Percentiles rank a stretch among this genome's conserved stretches.
These are phyloP conservation scores for Neoitamus cyanurus DNA, from an alignment of 2,888 invertebrate species.

Conservation along the genomic window DNA sequence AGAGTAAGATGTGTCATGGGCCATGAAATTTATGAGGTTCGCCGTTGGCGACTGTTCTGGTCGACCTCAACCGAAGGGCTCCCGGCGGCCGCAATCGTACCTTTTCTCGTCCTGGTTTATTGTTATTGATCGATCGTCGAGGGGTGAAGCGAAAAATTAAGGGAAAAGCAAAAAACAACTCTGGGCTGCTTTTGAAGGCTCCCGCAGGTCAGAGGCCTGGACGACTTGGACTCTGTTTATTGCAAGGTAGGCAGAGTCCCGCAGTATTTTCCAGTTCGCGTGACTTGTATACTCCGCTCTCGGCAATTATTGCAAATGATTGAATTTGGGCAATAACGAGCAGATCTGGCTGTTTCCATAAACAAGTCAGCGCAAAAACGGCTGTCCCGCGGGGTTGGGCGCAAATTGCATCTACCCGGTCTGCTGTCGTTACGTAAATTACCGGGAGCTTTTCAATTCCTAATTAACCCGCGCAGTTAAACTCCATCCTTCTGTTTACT, in stretches of 20 bases:
- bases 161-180: background rate
- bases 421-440: background rate
- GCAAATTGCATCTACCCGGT: background rate
- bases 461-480: background rate
- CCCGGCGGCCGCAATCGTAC: slow-evolving; percentile 9
- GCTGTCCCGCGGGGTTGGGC: background rate
- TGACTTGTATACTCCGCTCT: slow-evolving; percentile 3
- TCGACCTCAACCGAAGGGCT: background rate
- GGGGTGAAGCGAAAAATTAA: background rate
- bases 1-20: slow-evolving; percentile 22
- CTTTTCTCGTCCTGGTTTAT: slow-evolving; percentile 29
- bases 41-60: background rate
- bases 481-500: background rate
- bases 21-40: slow-evolving; percentile 23
- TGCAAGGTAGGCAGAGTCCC: background rate
- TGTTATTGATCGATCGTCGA: slow-evolving; percentile 23
- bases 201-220: slow-evolving; percentile 1
- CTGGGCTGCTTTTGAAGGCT: slow-evolving; percentile 17
- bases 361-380: background rate
- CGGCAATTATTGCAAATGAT: slow-evolving; percentile 39
- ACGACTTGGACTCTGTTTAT: slow-evolving; percentile 12
- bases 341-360: slow-evolving; percentile 10
- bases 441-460: background rate
- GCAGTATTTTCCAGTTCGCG: slow-evolving; percentile 33
- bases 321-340: slow-evolving; percentile 29